Conservation (phyloP, 2,888 invertebrate genomes). For the Tridacna crocea region DNA sequence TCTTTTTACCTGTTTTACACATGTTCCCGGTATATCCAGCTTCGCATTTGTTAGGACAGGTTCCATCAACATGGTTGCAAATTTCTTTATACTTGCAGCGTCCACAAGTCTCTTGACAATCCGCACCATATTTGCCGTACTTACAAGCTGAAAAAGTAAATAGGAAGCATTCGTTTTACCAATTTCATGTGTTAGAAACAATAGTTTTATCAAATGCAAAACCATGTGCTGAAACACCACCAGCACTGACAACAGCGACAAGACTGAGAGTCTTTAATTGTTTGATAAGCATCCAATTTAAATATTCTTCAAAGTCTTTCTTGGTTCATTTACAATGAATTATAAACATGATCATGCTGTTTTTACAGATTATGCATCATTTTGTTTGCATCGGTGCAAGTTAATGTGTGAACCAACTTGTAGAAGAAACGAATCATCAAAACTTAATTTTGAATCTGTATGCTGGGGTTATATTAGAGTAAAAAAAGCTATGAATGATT, state of each 20-base stretch:
- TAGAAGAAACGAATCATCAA: neutral
- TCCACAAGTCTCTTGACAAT: slow-evolving; percentile 1
- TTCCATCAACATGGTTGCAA: neutral
- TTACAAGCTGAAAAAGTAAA: neutral
- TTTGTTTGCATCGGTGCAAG: too few relatives aligned
- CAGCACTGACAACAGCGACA: neutral
- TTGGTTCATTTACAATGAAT: neutral
- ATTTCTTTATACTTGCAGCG: neutral
- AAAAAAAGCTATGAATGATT: neutral
- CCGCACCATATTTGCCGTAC: neutral
- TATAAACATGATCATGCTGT: too few relatives aligned
- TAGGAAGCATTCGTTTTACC: neutral
- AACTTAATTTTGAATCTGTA: neutral
- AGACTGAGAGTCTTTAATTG: neutral
- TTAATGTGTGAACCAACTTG: too few relatives aligned
- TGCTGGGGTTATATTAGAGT: neutral
- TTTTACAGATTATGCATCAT: too few relatives aligned
- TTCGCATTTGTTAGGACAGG: neutral
- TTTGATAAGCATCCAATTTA: neutral
- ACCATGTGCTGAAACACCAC: neutral
- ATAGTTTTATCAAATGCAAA: neutral
- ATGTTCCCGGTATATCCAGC: neutral
- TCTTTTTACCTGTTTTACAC: slow-evolving; percentile 6
- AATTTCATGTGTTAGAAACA: neutral
- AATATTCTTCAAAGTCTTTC: neutral